Base-by-base conservation (phyloP, 2,797 vertebrate species). In the Microchirus variegatus region DNA sequence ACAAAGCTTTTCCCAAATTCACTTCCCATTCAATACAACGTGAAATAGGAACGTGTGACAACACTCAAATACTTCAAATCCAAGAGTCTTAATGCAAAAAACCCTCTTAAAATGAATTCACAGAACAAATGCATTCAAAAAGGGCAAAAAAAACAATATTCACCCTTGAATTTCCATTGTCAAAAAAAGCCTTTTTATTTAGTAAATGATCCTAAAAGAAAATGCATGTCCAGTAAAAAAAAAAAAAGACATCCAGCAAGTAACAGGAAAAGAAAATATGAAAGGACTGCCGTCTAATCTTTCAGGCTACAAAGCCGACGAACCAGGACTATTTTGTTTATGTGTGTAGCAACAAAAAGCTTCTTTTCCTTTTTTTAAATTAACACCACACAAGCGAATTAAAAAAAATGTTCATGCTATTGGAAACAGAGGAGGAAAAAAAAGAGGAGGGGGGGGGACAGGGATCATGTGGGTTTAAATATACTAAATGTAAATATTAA, bases 401-500 rank as follows among this genome's bases (percentile, higher is more conserved):
- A 90, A 91, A 42, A 93, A 94, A 42, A 93, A 94, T 85, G 77
- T 84, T 90, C 94, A 94, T 94, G 93, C 92, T 84, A 89, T 91
- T 89, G 91, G 90, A 90, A 90, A 73, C 77, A 78, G 70, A 7
- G 3, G 48, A 36, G 53, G 52, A 15, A 10, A 9, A 6, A 16
- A 40, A 44, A n/a, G 37, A 49, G 17, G 45, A 10, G 8, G 31
- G 82, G 81, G 83, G 84, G 83, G 83, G 17, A 37, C 8, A 6
- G 22, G 83, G 82, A 37, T 19, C 84, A 80, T 87, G 88, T 90
- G 92, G 89, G 89, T 93, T 92, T 94, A 91, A 84, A 87, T 88
- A 82, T 94, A 94, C 93, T 84, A 87, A 87, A 82, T 85, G 86
- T 91, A 94, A 96, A 93, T 96, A 96, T 96, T 94, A 95, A 96